Evolutionary conservation across 1,140 invertebrate species (phyloP).

Genomic region (Drosophila gunungcola): DNA sequence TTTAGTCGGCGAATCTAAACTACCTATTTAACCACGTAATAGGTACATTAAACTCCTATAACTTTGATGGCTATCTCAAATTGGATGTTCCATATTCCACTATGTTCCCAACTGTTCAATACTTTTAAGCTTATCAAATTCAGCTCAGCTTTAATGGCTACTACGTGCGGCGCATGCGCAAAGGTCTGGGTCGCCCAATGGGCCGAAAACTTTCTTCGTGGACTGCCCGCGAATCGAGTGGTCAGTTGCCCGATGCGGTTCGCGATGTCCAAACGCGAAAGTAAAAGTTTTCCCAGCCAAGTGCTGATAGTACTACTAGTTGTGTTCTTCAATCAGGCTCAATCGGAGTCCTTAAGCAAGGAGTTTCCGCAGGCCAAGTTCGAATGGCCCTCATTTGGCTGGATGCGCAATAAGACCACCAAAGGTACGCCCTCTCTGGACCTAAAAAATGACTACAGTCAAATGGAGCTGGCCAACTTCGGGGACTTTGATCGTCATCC

Average conservation of each 20-base stretch:
- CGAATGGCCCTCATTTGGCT: constrained; percentile 59
- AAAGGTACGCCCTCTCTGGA: constrained; percentile 30
- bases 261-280: constrained; percentile 54
- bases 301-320: constrained; percentile 12
- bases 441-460: constrained; percentile 60
- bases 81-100: constrained; percentile 20
- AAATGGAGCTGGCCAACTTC: constrained; percentile 57
- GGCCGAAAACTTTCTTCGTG: constrained; percentile 69
- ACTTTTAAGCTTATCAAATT: constrained; percentile 54
- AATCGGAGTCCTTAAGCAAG: not conserved
- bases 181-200: constrained; percentile 28
- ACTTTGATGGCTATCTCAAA: not conserved
- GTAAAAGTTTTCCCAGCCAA: constrained; percentile 49
- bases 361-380: constrained; percentile 25
- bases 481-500: constrained; percentile 66
- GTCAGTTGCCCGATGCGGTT: constrained; percentile 53
- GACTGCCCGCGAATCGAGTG: constrained; percentile 14
- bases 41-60: too few species aligned
- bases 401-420: constrained; percentile 55
- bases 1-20: too few species aligned
- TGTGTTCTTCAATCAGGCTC: not conserved
- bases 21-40: too few species aligned
- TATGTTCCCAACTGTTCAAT: constrained; percentile 11
- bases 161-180: constrained; percentile 62
- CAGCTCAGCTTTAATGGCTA: constrained; percentile 65